Evolutionary conservation across 1,140 invertebrate species (phyloP).

Genomic region (Pemphigus obesinymphae): DNA sequence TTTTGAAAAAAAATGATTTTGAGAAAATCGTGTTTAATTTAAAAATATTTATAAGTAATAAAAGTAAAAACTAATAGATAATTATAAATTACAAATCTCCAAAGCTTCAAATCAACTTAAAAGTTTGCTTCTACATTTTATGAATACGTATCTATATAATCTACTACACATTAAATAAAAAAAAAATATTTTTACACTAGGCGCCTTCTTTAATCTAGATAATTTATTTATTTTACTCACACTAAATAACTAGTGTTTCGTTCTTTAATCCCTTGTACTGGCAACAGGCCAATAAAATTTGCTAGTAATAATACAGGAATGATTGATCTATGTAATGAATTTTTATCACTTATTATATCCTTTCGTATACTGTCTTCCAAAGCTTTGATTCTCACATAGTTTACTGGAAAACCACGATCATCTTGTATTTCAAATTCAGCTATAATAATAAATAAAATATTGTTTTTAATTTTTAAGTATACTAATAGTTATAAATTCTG

Average conservation of each 20-base stretch:
- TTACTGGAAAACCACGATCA: neutral
- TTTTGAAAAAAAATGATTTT: too few relatives aligned
- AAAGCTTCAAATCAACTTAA: too few relatives aligned
- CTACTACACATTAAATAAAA: too few relatives aligned
- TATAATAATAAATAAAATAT: neutral
- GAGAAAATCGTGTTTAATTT: too few relatives aligned
- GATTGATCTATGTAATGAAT: conserved; percentile 51
- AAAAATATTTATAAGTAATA: too few relatives aligned
- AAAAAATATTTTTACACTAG: too few relatives aligned
- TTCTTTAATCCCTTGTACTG: conserved; percentile 51
- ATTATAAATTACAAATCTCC: too few relatives aligned
- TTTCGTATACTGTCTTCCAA: conserved; percentile 18
- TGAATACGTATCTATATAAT: too few relatives aligned
- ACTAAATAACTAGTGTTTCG: conserved; percentile 51
- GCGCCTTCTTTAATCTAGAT: neutral
- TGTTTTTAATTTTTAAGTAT: neutral
- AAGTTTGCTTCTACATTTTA: too few relatives aligned
- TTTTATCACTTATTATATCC: conserved; percentile 28
- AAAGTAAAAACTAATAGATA: too few relatives aligned
- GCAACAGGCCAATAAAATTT: conserved; percentile 53
- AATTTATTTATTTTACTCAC: conserved; percentile 44
- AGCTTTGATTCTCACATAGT: neutral
- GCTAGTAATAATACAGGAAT: conserved; percentile 53
- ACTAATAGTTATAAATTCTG: too few relatives aligned
- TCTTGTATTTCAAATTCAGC: neutral